Evolutionary conservation across 2,888 invertebrate species (phyloP), one percentile per base, ranked within the genome.

Genomic region (Stenchaetothrips biformis): DNA sequence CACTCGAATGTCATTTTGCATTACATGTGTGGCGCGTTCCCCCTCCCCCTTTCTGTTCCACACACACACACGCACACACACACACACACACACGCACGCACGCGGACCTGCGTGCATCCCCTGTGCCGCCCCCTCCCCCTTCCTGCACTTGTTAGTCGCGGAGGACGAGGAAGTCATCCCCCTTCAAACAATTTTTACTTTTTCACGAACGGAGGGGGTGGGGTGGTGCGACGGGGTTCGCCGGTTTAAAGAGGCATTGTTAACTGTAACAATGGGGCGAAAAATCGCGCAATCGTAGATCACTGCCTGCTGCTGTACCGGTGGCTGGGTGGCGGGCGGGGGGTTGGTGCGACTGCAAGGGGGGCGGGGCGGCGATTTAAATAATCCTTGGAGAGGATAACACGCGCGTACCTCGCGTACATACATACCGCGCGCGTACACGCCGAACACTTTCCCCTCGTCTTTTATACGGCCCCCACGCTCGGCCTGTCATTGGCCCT

Each of bases 271-370:
- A 74, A 74, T 74, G 11, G 67, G 67, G 25, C 25, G 67, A 74
- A 74, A 74, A 74, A 74, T 74, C 67, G 67, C 67, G 67, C 67
- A 74, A 74, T 74, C 67, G 67, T 7, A 1, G 67, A 74, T 74
- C 67, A 74, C 21, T 74, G 21, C 16, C 53, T 53, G 9, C 25
- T 21, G 25, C n/a, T n/a, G 37, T 37, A 37, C 37, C 37, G 37
- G 37, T 37, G 37, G 37, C 37, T 13, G 59, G 59, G 59, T 13
- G 59, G 59, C 13, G 13, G 59, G 59, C 18, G 6, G 59, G 59
- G 13, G 13, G 59, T 59, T 37, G 37, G 37, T 37, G 37, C 4
- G 37, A 13, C 53, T 53, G 53, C 13, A 16, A 16, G 53, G 16
- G 13, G 59, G 59, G 13, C 13, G 59, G 59, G 59, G 59, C 37